These are phyloP conservation scores for Trogon surrucura DNA, from an alignment of 2,113 vertebrate genomes.

Conservation along the genomic window DNA sequence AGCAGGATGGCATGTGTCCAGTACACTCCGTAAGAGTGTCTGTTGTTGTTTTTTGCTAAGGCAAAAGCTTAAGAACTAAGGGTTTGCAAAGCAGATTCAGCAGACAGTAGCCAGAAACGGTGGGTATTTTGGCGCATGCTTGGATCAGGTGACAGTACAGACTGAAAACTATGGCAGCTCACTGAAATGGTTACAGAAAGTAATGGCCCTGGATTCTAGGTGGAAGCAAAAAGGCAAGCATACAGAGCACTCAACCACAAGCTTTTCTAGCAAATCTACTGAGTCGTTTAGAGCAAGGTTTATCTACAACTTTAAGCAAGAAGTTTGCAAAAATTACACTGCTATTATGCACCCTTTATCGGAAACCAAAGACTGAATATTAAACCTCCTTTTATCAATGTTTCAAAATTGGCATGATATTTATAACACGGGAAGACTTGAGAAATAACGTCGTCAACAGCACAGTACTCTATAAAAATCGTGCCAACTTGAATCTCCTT, in stretches of 20 bases:
- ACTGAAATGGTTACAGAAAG: slow-evolving; percentile 90
- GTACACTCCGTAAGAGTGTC: slow-evolving; percentile 60
- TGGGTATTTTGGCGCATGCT: slow-evolving; percentile 89
- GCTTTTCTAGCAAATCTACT: slow-evolving; percentile 58
- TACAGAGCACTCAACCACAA: slow-evolving; percentile 76
- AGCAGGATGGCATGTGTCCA: slow-evolving; percentile 78
- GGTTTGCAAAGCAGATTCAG: slow-evolving; percentile 84
- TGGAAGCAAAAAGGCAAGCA: slow-evolving; percentile 83
- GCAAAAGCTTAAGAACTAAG: slow-evolving; percentile 80
- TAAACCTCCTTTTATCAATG: not conserved
- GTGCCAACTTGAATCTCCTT: not conserved
- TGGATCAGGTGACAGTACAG: slow-evolving; percentile 87
- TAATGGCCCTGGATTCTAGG: slow-evolving; percentile 80
- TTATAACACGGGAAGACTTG: not conserved
- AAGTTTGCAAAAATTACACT: slow-evolving; percentile 12
- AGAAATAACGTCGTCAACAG: not conserved
- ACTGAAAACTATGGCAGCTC: slow-evolving; percentile 97
- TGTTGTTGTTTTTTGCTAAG: slow-evolving; percentile 62
- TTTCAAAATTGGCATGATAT: slow-evolving; percentile 4
- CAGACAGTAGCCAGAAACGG: slow-evolving; percentile 80
- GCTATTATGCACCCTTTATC: not conserved
- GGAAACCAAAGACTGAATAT: not conserved
- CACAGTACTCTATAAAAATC: not conserved
- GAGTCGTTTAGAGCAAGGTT: slow-evolving; percentile 27
- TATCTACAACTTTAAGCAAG: slow-evolving; percentile 34